A percentile compares a stretch with the other conserved stretches of the same genome.
phyloP scores from a whole-genome alignment of 1,140 invertebrate species.

The Apocrypta bakeri region DNA sequence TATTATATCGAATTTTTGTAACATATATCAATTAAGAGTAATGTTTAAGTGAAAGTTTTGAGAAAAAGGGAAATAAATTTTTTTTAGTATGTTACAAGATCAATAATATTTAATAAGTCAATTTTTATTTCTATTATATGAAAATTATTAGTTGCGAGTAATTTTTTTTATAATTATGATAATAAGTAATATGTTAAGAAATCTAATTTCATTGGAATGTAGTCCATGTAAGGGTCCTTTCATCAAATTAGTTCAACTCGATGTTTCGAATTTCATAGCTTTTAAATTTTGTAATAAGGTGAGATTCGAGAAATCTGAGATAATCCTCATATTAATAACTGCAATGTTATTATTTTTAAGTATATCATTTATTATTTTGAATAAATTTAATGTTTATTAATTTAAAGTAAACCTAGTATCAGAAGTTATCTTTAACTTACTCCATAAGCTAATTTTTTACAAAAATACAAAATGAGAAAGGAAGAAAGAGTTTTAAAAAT shows the following conservation, averaged over 20 bases:
- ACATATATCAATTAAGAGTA: neutral
- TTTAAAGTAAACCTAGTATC: neutral
- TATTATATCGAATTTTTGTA: neutral
- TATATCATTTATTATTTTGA: neutral
- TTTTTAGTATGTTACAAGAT: neutral
- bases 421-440: neutral
- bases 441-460: neutral
- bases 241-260: neutral
- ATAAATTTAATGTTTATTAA: neutral
- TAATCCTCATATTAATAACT: neutral
- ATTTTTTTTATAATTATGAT: neutral
- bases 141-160: neutral
- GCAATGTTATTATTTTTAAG: neutral
- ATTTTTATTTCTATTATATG: neutral
- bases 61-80: too few relatives aligned
- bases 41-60: neutral
- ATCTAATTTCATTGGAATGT: neutral
- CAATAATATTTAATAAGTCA: neutral
- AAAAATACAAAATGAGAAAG: neutral
- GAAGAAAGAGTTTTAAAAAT: too few relatives aligned
- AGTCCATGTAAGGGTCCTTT: neutral
- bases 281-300: too few relatives aligned
- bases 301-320: conserved; percentile 25
- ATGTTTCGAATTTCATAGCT: conserved; percentile 20
- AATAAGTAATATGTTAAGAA: neutral